Base-by-base conservation (phyloP, 1,140 invertebrate species). In the Tetraneura akinire region DNA sequence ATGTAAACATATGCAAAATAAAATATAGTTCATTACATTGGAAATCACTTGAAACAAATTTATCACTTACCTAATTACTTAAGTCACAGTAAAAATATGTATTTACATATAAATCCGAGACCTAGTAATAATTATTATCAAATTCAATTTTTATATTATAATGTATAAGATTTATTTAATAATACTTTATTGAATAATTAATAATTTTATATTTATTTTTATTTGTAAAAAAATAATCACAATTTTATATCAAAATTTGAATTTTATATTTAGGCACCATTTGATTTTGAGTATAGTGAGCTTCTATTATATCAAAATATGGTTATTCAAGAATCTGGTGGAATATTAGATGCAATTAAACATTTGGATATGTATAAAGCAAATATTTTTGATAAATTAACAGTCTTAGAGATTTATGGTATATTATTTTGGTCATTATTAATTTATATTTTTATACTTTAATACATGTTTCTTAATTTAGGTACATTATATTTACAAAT, bases 201-300 rank as follows among this genome's bases (percentile, higher is more conserved):
- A n/a, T n/a, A n/a, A n/a, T n/a, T n/a, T n/a, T n/a, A n/a, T n/a
- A n/a, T n/a, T n/a, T n/a, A n/a, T n/a, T n/a, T n/a, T n/a, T n/a
- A n/a, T n/a, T n/a, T n/a, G 3, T 37, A 37, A 37, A 37, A 37
- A 37, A 37, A 37, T 4, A 37, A 37, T 4, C 8, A 37, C 32
- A 37, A 37, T 37, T 37, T 37, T 37, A 37, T n/a, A n/a, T n/a
- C n/a, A n/a, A 37, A 3, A 26, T 26, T 26, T 26, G 26, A 64
- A 81, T 21, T 81, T 81, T 82, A 82, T 84, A 83, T 88, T 83
- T 87, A 92, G 88, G 89, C 89, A 82, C 89, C 90, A 73, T 93
- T 92, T 85, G 97, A 99, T 86, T 98, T 98, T 88, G 97, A 99
- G 86, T 94, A 98, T 86, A 97, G 96, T 85, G 97, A 99, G 86